Evolutionary conservation across 1,140 invertebrate genomes (phyloP).

Genomic region (Myzus persicae): DNA sequence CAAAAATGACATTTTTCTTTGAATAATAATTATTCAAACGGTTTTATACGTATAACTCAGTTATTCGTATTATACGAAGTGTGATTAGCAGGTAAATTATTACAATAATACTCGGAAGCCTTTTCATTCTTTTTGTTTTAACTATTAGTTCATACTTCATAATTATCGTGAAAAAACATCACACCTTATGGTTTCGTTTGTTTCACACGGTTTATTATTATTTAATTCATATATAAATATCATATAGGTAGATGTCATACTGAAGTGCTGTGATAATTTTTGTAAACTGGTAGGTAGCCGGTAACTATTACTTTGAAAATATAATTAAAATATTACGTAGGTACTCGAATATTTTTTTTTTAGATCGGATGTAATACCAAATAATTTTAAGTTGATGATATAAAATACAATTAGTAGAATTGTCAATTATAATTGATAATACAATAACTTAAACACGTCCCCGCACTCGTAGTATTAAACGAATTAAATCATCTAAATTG

Average conservation of each 20-base stretch:
- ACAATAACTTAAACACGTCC: no score
- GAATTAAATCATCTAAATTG: no score
- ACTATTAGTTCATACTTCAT: neutral
- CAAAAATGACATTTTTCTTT: slow-evolving; percentile 1
- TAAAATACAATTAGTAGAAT: no score
- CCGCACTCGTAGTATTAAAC: no score
- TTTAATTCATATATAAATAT: neutral
- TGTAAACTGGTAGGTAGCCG: neutral
- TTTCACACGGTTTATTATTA: neutral
- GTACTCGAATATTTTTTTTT: no score
- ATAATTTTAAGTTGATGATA: no score
- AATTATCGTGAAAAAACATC: neutral
- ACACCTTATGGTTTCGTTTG: neutral
- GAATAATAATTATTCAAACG: neutral
- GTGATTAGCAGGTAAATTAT: neutral
- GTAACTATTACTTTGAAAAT: no score
- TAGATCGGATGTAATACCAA: no score
- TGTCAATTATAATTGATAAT: no score
- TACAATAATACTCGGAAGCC: neutral
- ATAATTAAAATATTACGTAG: no score
- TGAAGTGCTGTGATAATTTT: neutral
- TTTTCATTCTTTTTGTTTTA: neutral
- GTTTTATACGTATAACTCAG: neutral
- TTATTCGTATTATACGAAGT: neutral
- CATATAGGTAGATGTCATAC: no score